These are phyloP conservation scores for Macrophya alboannulata DNA, from an alignment of 2,888 invertebrate genomes.

Conservation along the genomic window DNA sequence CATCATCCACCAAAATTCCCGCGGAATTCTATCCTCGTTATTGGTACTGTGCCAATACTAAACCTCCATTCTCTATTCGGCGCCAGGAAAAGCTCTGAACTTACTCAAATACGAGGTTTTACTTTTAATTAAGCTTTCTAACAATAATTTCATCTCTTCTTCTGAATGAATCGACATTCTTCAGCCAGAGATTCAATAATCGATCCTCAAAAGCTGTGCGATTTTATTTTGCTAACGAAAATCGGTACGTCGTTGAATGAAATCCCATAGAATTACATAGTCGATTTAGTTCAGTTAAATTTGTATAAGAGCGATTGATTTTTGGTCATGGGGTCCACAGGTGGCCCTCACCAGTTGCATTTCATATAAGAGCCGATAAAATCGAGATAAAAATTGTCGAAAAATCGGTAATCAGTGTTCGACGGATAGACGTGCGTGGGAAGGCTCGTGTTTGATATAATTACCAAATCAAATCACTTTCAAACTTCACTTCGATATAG, in stretches of 20 bases:
- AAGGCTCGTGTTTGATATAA: slow-evolving; percentile 26
- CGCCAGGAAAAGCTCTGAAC: neutral
- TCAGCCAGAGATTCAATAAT: neutral
- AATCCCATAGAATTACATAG: neutral
- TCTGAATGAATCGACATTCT: neutral
- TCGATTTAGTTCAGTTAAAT: neutral
- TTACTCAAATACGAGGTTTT: neutral
- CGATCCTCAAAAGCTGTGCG: neutral
- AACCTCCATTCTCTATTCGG: neutral
- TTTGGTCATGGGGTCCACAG: neutral
- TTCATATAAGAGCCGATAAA: neutral
- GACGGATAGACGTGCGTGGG: slow-evolving; percentile 5
- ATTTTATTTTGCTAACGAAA: neutral
- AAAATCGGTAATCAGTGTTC: neutral
- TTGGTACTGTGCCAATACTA: slow-evolving; percentile 17
- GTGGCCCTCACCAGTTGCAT: neutral
- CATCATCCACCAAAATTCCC: neutral
- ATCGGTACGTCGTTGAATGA: neutral
- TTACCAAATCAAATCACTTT: slow-evolving; percentile 69
- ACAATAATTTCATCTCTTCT: neutral
- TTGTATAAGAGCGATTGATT: neutral
- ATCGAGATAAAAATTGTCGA: neutral
- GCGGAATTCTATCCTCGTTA: slow-evolving; percentile 7
- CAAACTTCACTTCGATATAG: slow-evolving; percentile 64
- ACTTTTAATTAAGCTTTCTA: neutral